phyloP scores from a whole-genome alignment of 2,797 vertebrate genomes.

The Periophthalmus magnuspinnatus region DNA sequence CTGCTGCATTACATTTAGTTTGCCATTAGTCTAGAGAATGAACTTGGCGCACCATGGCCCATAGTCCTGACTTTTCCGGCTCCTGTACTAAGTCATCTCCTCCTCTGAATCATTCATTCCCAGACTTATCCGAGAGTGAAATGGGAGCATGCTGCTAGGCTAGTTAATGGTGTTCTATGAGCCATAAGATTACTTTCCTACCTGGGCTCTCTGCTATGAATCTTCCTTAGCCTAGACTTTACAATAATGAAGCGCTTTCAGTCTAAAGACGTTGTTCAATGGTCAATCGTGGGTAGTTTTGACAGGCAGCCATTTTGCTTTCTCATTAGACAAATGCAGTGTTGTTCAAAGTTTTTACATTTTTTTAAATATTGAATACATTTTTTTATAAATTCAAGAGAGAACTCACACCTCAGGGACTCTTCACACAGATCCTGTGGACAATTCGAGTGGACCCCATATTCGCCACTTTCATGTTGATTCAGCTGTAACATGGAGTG shows the following conservation, averaged over 20 bases:
- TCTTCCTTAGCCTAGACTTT: slow-evolving; percentile 61
- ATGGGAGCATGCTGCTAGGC: slow-evolving; percentile 66
- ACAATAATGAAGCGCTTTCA: slow-evolving; percentile 58
- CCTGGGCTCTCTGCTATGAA: slow-evolving; percentile 69
- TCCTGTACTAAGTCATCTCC: slow-evolving; percentile 30
- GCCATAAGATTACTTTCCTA: slow-evolving; percentile 74
- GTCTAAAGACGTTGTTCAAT: slow-evolving; percentile 26
- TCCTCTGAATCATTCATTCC: slow-evolving; percentile 67
- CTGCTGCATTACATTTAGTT: slow-evolving; percentile 52
- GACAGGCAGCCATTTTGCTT: slow-evolving; percentile 20
- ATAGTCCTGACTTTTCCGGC: slow-evolving; percentile 34
- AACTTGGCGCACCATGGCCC: slow-evolving; percentile 17
- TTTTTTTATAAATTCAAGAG: no score
- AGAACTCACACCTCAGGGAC: no score
- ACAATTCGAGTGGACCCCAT: no score
- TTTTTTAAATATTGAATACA: neutral
- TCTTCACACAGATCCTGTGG: no score
- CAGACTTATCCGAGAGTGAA: slow-evolving; percentile 71
- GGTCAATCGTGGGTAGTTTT: slow-evolving; percentile 28
- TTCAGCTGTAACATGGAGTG: no score
- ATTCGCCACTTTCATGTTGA: no score
- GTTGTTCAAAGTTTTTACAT: neutral
- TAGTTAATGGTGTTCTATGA: slow-evolving; percentile 78
- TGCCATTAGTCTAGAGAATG: slow-evolving; percentile 50
- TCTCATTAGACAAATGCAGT: slow-evolving; percentile 20